Evolutionary conservation across 2,797 vertebrate species (phyloP).

Genomic region (Kryptopterus vitreolus): DNA sequence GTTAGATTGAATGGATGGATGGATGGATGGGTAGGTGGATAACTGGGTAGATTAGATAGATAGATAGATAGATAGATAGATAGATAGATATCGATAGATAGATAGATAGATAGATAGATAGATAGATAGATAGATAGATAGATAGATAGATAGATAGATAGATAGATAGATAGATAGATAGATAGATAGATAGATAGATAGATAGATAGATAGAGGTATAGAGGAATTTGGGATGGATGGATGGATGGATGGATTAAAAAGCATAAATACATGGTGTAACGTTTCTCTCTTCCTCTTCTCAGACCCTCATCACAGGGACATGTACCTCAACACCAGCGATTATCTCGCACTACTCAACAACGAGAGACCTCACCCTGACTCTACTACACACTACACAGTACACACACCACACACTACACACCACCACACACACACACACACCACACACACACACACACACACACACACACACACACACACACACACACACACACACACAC

Average conservation of each 20-base stretch:
- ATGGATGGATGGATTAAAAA: background rate
- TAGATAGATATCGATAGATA: too few species aligned
- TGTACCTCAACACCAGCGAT: slow-evolving; percentile 86
- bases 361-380: slow-evolving; percentile 81
- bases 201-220: fast-evolving
- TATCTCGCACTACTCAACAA: slow-evolving; percentile 86
- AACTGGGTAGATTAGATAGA: background rate
- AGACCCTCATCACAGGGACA: slow-evolving; percentile 89
- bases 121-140: too few species aligned
- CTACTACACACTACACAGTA: slow-evolving; percentile 70
- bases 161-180: background rate
- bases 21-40: too few species aligned
- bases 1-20: background rate
- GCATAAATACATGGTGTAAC: background rate
- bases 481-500: background rate
- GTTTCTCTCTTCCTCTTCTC: background rate
- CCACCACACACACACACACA: too few species aligned
- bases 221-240: background rate
- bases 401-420: too few species aligned
- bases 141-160: background rate
- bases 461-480: too few species aligned
- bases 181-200: background rate
- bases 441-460: background rate
- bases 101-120: too few species aligned
- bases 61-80: background rate